These are phyloP conservation scores for Semnornis frantzii DNA, from an alignment of 2,113 vertebrate genomes.

Conservation along the genomic window DNA sequence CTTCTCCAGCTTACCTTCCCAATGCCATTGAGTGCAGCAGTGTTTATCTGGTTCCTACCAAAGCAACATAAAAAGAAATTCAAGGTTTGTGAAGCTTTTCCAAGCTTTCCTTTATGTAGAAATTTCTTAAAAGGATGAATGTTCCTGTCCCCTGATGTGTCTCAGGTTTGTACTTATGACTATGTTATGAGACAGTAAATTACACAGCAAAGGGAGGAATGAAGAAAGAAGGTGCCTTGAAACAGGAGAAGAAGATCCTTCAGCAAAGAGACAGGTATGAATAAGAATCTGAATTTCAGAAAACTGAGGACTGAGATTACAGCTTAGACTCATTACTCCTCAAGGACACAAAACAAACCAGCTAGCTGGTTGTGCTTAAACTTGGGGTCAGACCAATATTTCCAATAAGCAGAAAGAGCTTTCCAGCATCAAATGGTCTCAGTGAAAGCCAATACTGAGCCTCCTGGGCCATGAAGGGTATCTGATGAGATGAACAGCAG, in stretches of 20 bases:
- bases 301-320: not conserved
- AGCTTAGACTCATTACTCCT: not conserved
- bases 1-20: not conserved
- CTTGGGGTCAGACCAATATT: not conserved
- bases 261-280: not conserved
- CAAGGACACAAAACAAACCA: not conserved
- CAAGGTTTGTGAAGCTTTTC: not conserved
- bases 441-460: not conserved
- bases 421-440: not conserved
- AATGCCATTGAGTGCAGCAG: not conserved
- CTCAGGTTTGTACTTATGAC: not conserved
- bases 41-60: not conserved
- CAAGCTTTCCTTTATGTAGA: not conserved
- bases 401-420: not conserved
- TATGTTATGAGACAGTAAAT: conserved; percentile 4
- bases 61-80: not conserved
- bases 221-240: conserved; percentile 2
- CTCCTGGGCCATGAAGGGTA: not conserved
- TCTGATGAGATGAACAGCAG: not conserved
- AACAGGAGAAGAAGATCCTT: not conserved
- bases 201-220: not conserved
- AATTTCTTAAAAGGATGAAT: not conserved
- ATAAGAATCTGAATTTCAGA: not conserved
- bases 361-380: rapidly evolving
- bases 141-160: not conserved